Conservation (phyloP, 2,797 vertebrate species). For the Micrastur ruficollis region DNA sequence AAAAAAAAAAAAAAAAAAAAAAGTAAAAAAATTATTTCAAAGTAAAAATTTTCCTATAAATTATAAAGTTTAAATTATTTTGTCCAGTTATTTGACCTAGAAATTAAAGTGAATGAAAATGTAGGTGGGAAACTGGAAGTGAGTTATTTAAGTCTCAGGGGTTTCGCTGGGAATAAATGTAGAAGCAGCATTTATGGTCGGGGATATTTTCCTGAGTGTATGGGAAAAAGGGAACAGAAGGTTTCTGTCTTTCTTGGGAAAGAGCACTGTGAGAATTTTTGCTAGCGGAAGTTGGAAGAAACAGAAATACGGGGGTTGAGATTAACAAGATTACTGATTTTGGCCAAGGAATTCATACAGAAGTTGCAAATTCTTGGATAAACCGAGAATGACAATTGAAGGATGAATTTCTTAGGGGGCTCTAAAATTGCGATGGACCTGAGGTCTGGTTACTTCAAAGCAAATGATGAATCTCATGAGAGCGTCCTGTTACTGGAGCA, state of each 20-base stretch:
- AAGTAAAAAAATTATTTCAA: not conserved
- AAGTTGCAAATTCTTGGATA: not conserved
- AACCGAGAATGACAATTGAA: not conserved
- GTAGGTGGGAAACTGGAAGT: not conserved
- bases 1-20: not conserved
- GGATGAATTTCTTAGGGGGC: not conserved
- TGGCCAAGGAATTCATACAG: not conserved
- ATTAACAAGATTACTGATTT: not conserved
- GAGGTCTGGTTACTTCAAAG: not conserved
- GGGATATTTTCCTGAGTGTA: not conserved
- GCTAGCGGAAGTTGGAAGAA: not conserved
- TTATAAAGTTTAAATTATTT: not conserved
- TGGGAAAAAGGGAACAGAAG: not conserved
- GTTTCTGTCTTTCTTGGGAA: not conserved
- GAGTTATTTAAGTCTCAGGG: not conserved
- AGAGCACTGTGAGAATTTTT: not conserved
- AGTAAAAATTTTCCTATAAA: not conserved
- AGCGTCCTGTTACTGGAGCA: not conserved
- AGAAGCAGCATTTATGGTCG: not conserved
- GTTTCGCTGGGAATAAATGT: not conserved
- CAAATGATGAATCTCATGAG: not conserved
- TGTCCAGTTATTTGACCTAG: not conserved
- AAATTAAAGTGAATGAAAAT: not conserved
- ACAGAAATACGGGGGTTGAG: not conserved
- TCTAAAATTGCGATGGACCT: fast-evolving